Percentiles rank a stretch among this genome's conserved stretches.
Evolutionary conservation across 2,888 invertebrate genomes (phyloP).

Genomic region (Adelognathus sp.): DNA sequence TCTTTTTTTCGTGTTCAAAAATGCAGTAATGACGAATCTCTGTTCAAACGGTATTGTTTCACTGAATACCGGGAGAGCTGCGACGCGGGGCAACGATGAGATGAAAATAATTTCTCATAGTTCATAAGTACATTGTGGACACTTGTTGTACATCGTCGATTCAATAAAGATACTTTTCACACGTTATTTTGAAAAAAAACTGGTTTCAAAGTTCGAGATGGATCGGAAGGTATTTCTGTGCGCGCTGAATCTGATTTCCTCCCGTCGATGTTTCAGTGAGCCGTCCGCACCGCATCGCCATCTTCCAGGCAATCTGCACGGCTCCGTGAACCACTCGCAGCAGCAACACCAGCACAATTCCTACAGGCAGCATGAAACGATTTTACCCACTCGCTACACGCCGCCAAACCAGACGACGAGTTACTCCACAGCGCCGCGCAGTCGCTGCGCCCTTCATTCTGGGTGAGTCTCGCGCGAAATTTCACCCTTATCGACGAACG

Average conservation of each 20-base stretch:
- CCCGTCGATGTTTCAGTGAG: constrained; percentile 70
- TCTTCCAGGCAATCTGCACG: constrained; percentile 71
- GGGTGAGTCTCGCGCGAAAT: constrained; percentile 68
- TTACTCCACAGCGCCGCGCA: constrained; percentile 69
- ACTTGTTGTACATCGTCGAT: too few relatives aligned
- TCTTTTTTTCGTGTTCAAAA: too few relatives aligned
- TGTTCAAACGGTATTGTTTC: too few relatives aligned
- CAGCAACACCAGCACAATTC: constrained; percentile 57
- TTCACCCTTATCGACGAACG: constrained; percentile 11
- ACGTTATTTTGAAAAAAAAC: too few relatives aligned
- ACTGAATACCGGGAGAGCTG: too few relatives aligned
- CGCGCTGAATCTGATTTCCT: background rate
- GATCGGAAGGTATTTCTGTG: background rate
- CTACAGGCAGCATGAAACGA: constrained; percentile 55
- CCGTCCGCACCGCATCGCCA: constrained; percentile 73
- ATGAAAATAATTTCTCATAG: too few relatives aligned
- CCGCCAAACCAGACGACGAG: constrained; percentile 65
- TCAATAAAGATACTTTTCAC: too few relatives aligned
- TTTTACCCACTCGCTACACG: constrained; percentile 63
- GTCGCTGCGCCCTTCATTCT: constrained; percentile 73
- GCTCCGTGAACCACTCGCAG: constrained; percentile 70
- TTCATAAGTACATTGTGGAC: too few relatives aligned
- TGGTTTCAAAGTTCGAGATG: too few relatives aligned
- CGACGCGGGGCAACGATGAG: too few relatives aligned
- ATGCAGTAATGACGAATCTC: too few relatives aligned